phyloP scores from a whole-genome alignment of 2,113 vertebrate species.

The Paradoxurus hermaphroditus region DNA sequence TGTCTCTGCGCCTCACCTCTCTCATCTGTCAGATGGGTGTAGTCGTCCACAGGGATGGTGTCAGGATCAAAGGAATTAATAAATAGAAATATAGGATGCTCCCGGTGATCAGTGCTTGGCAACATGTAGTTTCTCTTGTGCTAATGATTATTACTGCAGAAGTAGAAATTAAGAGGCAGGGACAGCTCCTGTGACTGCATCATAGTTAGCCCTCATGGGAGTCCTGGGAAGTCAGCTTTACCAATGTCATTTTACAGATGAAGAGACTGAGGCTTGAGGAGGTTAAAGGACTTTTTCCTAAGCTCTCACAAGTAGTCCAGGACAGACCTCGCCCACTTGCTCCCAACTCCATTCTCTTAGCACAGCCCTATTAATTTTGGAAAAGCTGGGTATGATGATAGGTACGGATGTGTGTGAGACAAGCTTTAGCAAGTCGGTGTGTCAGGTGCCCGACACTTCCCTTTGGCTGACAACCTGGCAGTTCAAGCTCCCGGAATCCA shows the following conservation, averaged over 20 bases:
- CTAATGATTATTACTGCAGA: not conserved
- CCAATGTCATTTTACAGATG: not conserved
- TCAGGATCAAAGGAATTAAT: not conserved
- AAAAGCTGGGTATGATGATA: not conserved
- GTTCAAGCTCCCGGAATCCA: conserved; percentile 13
- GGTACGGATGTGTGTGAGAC: not conserved
- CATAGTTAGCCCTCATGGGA: fast-evolving
- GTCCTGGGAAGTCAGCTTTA: not conserved
- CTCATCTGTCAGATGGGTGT: not conserved
- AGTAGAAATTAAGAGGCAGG: not conserved
- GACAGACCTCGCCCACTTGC: not conserved
- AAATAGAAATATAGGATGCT: not conserved
- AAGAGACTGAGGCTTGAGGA: not conserved
- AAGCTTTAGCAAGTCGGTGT: not conserved
- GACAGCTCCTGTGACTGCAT: not conserved
- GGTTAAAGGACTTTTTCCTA: not conserved
- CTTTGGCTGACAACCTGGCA: not conserved
- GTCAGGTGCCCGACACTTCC: not conserved
- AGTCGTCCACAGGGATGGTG: too few relatives aligned
- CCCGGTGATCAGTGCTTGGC: fast-evolving
- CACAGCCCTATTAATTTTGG: not conserved
- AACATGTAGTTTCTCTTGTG: not conserved
- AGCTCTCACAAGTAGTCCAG: too few relatives aligned
- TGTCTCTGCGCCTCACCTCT: not conserved
- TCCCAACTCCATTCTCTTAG: not conserved